phyloP scores from a whole-genome alignment of 2,113 vertebrate genomes.

The Thermophis baileyi region DNA sequence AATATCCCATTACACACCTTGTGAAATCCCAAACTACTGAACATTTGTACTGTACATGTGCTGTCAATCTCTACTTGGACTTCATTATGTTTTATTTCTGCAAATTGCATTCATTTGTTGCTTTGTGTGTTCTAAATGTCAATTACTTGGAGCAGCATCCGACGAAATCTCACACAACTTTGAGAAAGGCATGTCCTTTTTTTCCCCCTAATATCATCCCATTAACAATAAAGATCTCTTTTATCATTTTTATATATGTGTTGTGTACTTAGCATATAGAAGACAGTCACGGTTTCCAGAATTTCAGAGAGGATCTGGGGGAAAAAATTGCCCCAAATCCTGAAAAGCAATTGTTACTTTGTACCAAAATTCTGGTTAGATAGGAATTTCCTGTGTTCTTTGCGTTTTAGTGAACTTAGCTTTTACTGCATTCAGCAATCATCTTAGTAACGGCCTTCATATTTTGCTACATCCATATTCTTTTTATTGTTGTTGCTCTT shows the following conservation, averaged over 20 bases:
- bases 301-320: not conserved
- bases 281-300: not conserved
- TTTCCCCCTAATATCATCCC: not conserved
- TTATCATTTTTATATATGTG: not conserved
- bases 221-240: not conserved
- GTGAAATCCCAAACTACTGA: not conserved
- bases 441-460: not conserved
- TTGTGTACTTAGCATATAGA: not conserved
- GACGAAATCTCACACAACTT: not conserved
- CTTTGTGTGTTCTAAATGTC: not conserved
- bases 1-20: not conserved
- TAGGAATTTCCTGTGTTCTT: not conserved
- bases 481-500: not conserved
- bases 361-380: not conserved
- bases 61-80: not conserved
- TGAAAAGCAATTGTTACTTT: not conserved
- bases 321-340: not conserved
- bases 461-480: not conserved
- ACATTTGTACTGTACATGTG: not conserved
- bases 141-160: not conserved
- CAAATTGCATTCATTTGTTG: not conserved
- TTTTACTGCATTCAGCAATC: not conserved
- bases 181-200: not conserved
- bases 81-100: not conserved
- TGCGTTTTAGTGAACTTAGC: not conserved